A percentile compares a stretch with the other conserved stretches of the same genome.
These are phyloP conservation scores for Schlechtendalia chinensis DNA, from an alignment of 1,140 invertebrate genomes.

Conservation along the genomic window DNA sequence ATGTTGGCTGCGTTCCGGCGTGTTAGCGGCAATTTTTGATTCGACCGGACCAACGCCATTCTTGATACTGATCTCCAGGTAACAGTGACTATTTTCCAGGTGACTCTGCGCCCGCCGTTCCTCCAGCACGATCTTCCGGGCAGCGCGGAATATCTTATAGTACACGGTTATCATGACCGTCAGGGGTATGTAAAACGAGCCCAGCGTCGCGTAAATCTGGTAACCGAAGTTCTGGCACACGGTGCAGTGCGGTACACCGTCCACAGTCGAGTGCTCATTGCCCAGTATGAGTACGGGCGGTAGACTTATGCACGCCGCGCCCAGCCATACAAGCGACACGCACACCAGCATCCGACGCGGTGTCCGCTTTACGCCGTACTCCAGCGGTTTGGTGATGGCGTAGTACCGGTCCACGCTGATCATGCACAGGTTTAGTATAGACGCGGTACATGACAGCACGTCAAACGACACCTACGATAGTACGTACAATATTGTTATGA, in stretches of 20 bases:
- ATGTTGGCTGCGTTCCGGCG: conserved; percentile 57
- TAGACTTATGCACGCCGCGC: conserved; percentile 83
- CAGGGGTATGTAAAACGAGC: conserved; percentile 86
- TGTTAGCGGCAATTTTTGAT: conserved; percentile 61
- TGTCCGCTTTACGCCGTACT: conserved; percentile 84
- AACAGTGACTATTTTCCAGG: conserved; percentile 72
- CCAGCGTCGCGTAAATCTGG: conserved; percentile 80
- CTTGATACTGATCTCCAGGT: conserved; percentile 67
- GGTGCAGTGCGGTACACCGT: conserved; percentile 68
- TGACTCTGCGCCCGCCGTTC: conserved; percentile 82
- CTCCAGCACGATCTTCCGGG: conserved; percentile 78
- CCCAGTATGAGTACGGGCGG: conserved; percentile 84
- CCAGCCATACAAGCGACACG: conserved; percentile 84
- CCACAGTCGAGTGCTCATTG: conserved; percentile 70
- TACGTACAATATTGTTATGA: not conserved
- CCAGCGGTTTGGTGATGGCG: conserved; percentile 86
- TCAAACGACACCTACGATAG: conserved; percentile 65
- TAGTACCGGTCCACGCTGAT: conserved; percentile 86
- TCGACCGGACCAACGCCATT: conserved; percentile 68
- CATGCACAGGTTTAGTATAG: conserved; percentile 88
- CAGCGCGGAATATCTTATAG: conserved; percentile 85
- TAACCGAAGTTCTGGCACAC: conserved; percentile 85
- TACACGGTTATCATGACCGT: conserved; percentile 89
- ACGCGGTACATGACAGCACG: conserved; percentile 80
- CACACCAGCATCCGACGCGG: conserved; percentile 79